These are phyloP conservation scores for Drosophila tanythrix DNA, from an alignment of 2,888 invertebrate species.

Conservation along the genomic window DNA sequence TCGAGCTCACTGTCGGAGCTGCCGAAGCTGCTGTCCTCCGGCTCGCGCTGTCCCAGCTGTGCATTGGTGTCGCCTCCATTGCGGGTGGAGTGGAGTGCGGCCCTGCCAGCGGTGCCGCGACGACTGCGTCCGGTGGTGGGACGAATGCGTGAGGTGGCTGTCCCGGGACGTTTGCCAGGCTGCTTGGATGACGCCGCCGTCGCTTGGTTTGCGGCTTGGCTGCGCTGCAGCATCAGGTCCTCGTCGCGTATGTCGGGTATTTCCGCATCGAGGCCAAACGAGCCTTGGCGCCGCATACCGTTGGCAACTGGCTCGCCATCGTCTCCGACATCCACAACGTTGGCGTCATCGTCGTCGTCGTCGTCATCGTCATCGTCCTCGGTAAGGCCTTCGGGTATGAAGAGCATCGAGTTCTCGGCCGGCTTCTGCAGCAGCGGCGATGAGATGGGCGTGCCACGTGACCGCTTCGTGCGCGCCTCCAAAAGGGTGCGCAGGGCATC, in stretches of 20 bases:
- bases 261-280: constrained; percentile 75
- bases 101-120: constrained; percentile 34
- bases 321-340: constrained; percentile 35
- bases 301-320: constrained; percentile 39
- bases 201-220: constrained; percentile 40
- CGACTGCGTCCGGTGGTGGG: constrained; percentile 84
- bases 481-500: constrained; percentile 95
- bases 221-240: constrained; percentile 69
- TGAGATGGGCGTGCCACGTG: constrained; percentile 69
- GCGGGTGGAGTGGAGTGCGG: not conserved
- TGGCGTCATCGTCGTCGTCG: constrained; percentile 37
- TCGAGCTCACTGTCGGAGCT: constrained; percentile 84
- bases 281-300: constrained; percentile 19
- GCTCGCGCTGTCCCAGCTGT: constrained; percentile 53
- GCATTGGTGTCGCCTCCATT: constrained; percentile 31
- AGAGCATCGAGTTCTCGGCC: constrained; percentile 82
- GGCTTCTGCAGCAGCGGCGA: constrained; percentile 82
- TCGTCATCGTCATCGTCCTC: constrained; percentile 84
- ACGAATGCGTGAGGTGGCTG: constrained; percentile 78
- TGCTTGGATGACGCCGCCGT: not conserved
- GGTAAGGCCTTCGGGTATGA: constrained; percentile 83
- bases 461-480: constrained; percentile 83
- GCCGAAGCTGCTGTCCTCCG: constrained; percentile 83
- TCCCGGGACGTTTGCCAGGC: constrained; percentile 67
- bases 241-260: constrained; percentile 81